Base-by-base conservation (phyloP, 2,797 vertebrate genomes). In the Cyprinodon diabolis region DNA sequence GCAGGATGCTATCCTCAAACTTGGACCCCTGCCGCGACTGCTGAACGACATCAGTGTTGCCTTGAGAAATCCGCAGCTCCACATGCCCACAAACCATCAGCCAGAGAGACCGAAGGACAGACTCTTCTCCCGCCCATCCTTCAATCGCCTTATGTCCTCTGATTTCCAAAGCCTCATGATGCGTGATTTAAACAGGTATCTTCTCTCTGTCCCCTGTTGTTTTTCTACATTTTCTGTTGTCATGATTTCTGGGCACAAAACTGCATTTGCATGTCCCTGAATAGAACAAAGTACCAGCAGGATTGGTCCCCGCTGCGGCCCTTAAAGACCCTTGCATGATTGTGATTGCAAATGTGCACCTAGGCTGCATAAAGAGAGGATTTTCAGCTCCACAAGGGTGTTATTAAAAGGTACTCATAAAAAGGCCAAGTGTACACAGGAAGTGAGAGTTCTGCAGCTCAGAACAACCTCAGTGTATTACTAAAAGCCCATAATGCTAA, bases 151-250 rank as follows among this genome's bases (percentile, higher is more conserved):
- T 48, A 91, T 93, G 94, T 97, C 97, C 54, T 96, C 97, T 4
- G 97, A 98, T 93, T 96, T 98, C 92, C 97, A 98, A 94, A 97
- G 96, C 94, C 97, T 97, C 88, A 97, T 98, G 96, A 96, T 97
- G 95, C 96, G 96, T 65, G 97, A 97, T 92, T 95, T 98, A 81
- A 98, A 98, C 95, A 98, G 97, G 97, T 98, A 84, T 25, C 62
- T 47, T 65, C 21, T 65, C 11, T 0, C 9, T 6, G 2, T 56
- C 56, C 69, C 40, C 51, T 65, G 60, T 51, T 37, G 2, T 49
- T 63, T 52, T 30, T 8, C 15, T 5, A 25, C 35, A 25, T 45
- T 55, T 17, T 68, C 55, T 66, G 6, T 54, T 66, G 12, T 17
- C 7, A 49, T 58, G 35, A 4, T 13, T 74, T 74, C 35, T 37